These are phyloP conservation scores for Neodiprion fabricii DNA, from an alignment of 1,140 invertebrate species.

Conservation along the genomic window DNA sequence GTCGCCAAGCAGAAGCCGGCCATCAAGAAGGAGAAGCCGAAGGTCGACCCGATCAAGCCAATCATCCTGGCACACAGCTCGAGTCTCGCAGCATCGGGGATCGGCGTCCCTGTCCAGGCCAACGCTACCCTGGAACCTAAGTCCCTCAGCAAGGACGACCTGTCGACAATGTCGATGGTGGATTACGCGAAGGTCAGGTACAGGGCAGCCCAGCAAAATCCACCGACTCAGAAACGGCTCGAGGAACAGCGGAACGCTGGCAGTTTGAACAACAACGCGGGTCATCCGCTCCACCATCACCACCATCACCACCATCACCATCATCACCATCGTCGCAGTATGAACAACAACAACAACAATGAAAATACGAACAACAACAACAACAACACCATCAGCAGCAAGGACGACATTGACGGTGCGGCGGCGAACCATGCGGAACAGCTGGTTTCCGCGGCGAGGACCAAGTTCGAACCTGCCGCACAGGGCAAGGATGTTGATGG, in stretches of 20 bases:
- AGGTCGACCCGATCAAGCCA: constrained; percentile 46
- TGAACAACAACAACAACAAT: neutral
- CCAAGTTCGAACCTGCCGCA: constrained; percentile 44
- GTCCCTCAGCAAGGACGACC: constrained; percentile 43
- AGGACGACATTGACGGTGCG: constrained; percentile 9
- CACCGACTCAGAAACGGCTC: constrained; percentile 60
- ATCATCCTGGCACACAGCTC: constrained; percentile 44
- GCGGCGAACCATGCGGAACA: constrained; percentile 36
- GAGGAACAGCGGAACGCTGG: constrained; percentile 63
- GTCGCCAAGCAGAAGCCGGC: constrained; percentile 44
- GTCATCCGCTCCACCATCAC: constrained; percentile 19
- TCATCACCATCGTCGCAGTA: constrained; percentile 4
- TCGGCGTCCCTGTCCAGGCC: constrained; percentile 45
- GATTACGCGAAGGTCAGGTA: constrained; percentile 73
- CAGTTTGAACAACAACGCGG: constrained; percentile 38
- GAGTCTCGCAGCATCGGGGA: constrained; percentile 32
- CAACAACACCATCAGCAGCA: neutral
- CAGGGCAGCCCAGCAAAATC: constrained; percentile 64
- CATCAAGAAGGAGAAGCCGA: constrained; percentile 50
- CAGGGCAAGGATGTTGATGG: constrained; percentile 2
- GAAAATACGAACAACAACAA: neutral
- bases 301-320: constrained; percentile 7
- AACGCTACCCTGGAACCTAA: constrained; percentile 32
- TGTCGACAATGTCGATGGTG: constrained; percentile 62
- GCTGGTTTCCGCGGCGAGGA: constrained; percentile 45